Percentiles rank a stretch among this genome's conserved stretches.
These are phyloP conservation scores for Stegodyphus dumicola DNA, from an alignment of 1,140 invertebrate species.

Conservation along the genomic window DNA sequence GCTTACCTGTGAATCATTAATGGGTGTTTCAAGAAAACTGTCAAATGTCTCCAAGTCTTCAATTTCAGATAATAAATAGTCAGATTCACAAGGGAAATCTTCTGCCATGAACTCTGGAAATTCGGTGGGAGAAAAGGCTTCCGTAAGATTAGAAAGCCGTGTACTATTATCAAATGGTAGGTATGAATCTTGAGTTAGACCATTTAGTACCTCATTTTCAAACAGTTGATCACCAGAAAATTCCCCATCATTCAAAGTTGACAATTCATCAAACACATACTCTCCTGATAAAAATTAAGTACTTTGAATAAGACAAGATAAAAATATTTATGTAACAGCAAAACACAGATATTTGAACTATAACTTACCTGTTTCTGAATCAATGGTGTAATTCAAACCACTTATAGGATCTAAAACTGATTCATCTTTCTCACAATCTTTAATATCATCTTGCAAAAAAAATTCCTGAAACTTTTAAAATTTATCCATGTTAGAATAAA, in stretches of 20 bases:
- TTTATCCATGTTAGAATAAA: no score
- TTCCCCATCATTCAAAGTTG: neutral
- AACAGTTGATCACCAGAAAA: neutral
- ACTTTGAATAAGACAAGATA: no score
- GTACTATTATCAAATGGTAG: slow-evolving; percentile 20
- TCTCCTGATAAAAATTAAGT: no score
- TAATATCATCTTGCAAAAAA: neutral
- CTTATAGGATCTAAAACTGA: slow-evolving; percentile 75
- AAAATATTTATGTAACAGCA: no score
- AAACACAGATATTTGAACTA: no score
- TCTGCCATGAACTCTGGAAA: slow-evolving; percentile 4
- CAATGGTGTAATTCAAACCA: slow-evolving; percentile 82
- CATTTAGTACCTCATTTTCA: neutral
- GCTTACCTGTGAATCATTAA: slow-evolving; percentile 14
- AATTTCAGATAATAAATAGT: slow-evolving; percentile 26
- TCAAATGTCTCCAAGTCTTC: slow-evolving; percentile 30
- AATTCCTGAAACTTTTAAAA: neutral
- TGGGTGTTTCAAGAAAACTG: neutral
- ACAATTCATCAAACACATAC: no score
- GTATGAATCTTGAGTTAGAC: slow-evolving; percentile 19
- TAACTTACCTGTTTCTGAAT: slow-evolving; percentile 85
- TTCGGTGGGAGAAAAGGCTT: slow-evolving; percentile 21
- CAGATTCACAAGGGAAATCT: slow-evolving; percentile 11
- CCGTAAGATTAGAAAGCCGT: slow-evolving; percentile 11
- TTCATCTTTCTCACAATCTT: neutral